A percentile compares a stretch with the other conserved stretches of the same genome.
Evolutionary conservation across 1,140 invertebrate species (phyloP).

Genomic region (Dendroctonus ponderosae): DNA sequence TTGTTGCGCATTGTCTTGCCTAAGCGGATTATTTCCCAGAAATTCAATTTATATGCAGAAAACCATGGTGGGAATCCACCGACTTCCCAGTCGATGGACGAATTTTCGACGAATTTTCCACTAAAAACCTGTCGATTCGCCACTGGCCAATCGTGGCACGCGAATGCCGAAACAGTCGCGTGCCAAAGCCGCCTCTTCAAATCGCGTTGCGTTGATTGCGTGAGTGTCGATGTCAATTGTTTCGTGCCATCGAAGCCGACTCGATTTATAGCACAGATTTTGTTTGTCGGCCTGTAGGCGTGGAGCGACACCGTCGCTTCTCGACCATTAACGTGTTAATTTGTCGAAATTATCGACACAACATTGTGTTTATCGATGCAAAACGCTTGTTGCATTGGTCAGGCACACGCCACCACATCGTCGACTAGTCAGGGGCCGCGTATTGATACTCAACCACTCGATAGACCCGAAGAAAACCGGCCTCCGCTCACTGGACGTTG

Average conservation of each 20-base stretch:
- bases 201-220: conserved; percentile 34
- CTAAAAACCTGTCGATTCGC: no score
- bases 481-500: no score
- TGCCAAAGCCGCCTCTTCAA: conserved; percentile 27
- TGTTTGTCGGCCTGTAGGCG: conserved; percentile 30
- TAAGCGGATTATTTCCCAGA: conserved; percentile 32
- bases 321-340: conserved; percentile 33
- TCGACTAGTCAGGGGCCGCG: no score
- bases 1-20: conserved; percentile 28
- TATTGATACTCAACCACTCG: no score
- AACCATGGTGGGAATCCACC: no score
- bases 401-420: neutral
- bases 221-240: conserved; percentile 39
- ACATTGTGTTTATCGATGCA: conserved; percentile 21
- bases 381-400: conserved; percentile 17
- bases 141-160: no score
- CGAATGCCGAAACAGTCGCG: conserved; percentile 11
- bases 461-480: no score
- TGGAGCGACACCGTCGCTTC: conserved; percentile 7
- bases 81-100: no score
- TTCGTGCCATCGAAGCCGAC: conserved; percentile 31
- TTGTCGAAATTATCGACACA: conserved; percentile 30
- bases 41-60: neutral
- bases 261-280: conserved; percentile 35
- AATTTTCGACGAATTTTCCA: no score